A percentile compares a stretch with the other conserved stretches of the same genome.
These are phyloP conservation scores for Bombyx huttoni DNA, from an alignment of 2,888 invertebrate genomes.

Conservation along the genomic window DNA sequence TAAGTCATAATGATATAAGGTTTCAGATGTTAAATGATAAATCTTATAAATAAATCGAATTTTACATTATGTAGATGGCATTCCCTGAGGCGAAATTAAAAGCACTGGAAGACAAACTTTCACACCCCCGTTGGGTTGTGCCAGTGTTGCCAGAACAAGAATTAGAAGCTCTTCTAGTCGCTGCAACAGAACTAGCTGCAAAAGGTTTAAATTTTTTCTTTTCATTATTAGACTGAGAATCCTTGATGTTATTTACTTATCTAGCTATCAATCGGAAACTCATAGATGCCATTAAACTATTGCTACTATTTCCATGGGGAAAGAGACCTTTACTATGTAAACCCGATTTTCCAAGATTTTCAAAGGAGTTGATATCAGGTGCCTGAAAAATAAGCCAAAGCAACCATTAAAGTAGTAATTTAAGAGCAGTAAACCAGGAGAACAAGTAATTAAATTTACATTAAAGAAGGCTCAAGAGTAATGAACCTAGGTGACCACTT, in stretches of 20 bases:
- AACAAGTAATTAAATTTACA: too few relatives aligned
- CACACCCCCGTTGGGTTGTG: constrained; percentile 96
- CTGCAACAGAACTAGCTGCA: constrained; percentile 88
- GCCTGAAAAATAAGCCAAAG: too few relatives aligned
- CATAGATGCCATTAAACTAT: too few relatives aligned
- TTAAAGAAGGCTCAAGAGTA: too few relatives aligned
- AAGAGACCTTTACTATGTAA: too few relatives aligned
- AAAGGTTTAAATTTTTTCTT: constrained; percentile 53
- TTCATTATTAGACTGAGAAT: neutral
- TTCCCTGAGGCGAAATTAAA: constrained; percentile 92
- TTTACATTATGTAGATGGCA: constrained; percentile 33
- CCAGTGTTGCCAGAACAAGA: constrained; percentile 97
- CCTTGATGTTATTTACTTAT: neutral
- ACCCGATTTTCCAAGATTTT: too few relatives aligned
- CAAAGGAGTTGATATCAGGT: too few relatives aligned
- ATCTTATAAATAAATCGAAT: neutral
- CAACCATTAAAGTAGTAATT: too few relatives aligned
- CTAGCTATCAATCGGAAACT: too few relatives aligned
- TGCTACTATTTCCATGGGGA: too few relatives aligned
- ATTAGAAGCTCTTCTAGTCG: constrained; percentile 90
- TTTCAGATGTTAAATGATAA: neutral
- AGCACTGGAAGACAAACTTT: constrained; percentile 95
- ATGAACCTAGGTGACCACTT: too few relatives aligned
- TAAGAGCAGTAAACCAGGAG: too few relatives aligned
- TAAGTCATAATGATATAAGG: neutral